Percentiles rank a stretch among this genome's conserved stretches.
These are phyloP conservation scores for Plebejus argus DNA, from an alignment of 2,888 invertebrate genomes.

Conservation along the genomic window DNA sequence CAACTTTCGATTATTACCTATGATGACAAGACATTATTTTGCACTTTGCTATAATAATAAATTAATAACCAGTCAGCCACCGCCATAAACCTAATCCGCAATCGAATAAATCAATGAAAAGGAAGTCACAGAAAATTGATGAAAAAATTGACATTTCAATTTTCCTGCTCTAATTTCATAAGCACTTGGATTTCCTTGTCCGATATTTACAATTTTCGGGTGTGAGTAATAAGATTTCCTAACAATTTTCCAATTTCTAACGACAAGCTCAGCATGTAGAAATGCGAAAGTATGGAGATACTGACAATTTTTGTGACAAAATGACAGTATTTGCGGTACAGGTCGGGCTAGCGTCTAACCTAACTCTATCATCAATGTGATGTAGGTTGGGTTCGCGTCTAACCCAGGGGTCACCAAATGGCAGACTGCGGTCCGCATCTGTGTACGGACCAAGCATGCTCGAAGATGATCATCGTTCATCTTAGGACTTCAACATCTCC, in stretches of 20 bases:
- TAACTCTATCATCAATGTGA: background rate
- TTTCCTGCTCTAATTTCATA: conserved; percentile 10
- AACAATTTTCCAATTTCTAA: conserved; percentile 23
- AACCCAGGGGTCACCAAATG: no score
- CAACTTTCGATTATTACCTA: no score
- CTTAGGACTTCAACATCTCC: no score
- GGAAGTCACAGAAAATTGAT: background rate
- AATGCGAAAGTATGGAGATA: no score
- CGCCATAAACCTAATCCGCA: background rate
- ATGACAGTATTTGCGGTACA: no score
- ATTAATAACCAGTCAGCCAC: background rate
- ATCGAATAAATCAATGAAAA: background rate
- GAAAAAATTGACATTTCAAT: background rate
- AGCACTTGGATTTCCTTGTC: conserved; percentile 13
- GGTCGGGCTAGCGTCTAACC: background rate
- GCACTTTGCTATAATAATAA: background rate
- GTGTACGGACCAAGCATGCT: no score
- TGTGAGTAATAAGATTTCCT: conserved; percentile 44
- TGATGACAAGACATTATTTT: no score
- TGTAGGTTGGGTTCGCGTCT: background rate
- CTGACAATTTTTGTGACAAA: no score
- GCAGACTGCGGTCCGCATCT: background rate
- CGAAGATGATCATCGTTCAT: no score
- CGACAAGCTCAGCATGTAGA: no score
- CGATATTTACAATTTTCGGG: conserved; percentile 1